Base-by-base conservation (phyloP, 2,113 vertebrate genomes). In the Albula goreensis region DNA sequence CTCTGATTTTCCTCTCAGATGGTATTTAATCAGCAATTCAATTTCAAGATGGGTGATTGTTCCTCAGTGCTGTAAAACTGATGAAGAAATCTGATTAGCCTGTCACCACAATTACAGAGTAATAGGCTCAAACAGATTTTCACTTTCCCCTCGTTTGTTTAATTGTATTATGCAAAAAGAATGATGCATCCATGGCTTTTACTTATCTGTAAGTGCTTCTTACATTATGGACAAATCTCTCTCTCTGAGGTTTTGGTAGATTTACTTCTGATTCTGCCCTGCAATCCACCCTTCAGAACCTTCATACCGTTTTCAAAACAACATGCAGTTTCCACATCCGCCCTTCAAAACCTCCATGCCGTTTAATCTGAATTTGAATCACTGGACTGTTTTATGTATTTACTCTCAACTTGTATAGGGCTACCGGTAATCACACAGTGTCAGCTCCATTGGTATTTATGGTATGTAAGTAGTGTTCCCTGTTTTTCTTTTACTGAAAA, bases 41-140 rank as follows among this genome's bases (percentile, higher is more conserved):
- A 60, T 83, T 83, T 83, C 48, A 66, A 63, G 56, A 80, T 60
- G 17, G 11, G n/a, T 50, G 49, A 51, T 85, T 22, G 31, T 11
- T 15, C 56, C 49, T 8, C 49, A 66, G 48, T 60, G 57, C 78
- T 11, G 9, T 74, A 74, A n/a, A 80, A 85, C 79, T 5, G 57
- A 50, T 81, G 56, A 48, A 53, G 41, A 63, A 80, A 81, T 80
- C n/a, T 19, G 78, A 85, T 85, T 80, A 81, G 48, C 77, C 78
- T 3, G 17, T 85, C 52, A 81, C 31, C 48, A 17, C 53, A 83
- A 41, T 83, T 63, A 50, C 31, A 74, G 49, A 83, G 15, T 25
- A 11, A 74, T 77, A 50, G 83, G 19, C 63, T 74, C 50, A 52
- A 25, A 51, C 9, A 51, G 66, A 77, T 77, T 25, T 52, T 63